Evolutionary conservation across 2,113 vertebrate species (phyloP), one percentile per base, ranked within the genome.

Genomic region (Camelus dromedarius): DNA sequence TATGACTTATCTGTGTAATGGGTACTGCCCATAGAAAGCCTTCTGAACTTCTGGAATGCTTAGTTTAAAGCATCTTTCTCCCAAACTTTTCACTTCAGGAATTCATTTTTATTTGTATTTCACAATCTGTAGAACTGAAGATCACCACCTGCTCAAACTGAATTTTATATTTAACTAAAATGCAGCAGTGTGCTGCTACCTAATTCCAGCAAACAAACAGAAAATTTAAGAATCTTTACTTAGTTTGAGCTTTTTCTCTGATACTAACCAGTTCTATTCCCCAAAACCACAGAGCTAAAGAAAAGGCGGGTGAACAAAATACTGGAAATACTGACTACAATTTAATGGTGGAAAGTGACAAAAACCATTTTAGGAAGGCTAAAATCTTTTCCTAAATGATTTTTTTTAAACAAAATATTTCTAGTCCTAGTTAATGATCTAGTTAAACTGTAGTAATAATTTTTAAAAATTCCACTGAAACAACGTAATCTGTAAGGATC

Each of bases 381-480:
- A 80, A 89, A 84, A 24, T 54, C 3, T 84, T 79, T 72, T 66
- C 54, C 72, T 48, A 79, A 60, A 83, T 19, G 1, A 35, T 72
- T 56, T 60, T 72, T 52, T 89, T 22, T 72, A 56, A 79, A 79
- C 58, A 35, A 75, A 81, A 91, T 42, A 83, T 54, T 83, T 77
- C 60, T 93, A 91, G 70, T 66, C 13, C 26, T 10, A 91, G 22
- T 50, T 69, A 82, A 88, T 66, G 24, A 84, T 15, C 32, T 46
- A 67, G 58, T 89, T 92, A 80, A 50, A 70, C 22, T 64, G 18
- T 1, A 86, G 20, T 83, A 67, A 66, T 48, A 69, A 58, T 16
- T 48, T 83, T 97, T 91, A 19, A 54, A 88, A 92, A 95, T 54
- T 56, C 38, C 46, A 87, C 56, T 30, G 5, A 79, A 95, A 95